Conservation (phyloP, 2,888 invertebrate species). For the Gastracanthus pulcherrimus region DNA sequence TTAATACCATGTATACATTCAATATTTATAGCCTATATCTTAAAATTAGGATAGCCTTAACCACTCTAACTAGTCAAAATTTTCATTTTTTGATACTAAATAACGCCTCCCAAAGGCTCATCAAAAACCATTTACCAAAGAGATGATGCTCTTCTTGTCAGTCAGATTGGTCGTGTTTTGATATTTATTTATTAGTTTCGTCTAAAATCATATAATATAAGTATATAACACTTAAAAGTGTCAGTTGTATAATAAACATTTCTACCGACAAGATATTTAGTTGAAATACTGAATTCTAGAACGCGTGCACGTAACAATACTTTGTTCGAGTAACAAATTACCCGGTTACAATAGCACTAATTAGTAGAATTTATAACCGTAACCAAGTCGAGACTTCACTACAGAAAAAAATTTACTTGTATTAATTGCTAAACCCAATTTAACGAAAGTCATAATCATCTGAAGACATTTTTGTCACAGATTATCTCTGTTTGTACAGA, state of each 20-base stretch:
- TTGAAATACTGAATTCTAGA: not conserved
- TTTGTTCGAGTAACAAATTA: constrained; percentile 23
- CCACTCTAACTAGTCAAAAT: no score
- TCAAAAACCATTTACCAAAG: no score
- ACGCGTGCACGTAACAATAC: not conserved
- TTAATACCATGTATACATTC: no score
- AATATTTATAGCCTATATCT: no score
- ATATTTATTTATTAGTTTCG: no score
- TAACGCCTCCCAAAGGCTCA: no score
- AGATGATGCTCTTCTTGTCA: no score
- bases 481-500: not conserved
- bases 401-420: not conserved
- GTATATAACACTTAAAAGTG: no score
- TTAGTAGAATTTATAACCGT: constrained; percentile 17
- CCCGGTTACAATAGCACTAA: constrained; percentile 20
- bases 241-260: not conserved
- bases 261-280: not conserved
- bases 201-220: no score
- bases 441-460: not conserved
- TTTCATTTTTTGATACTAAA: no score
- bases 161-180: no score
- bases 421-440: not conserved
- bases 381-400: constrained; percentile 2
- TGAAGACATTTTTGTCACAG: not conserved
- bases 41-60: no score